Evolutionary conservation across 2,113 vertebrate species (phyloP).

Genomic region (Colius striatus): DNA sequence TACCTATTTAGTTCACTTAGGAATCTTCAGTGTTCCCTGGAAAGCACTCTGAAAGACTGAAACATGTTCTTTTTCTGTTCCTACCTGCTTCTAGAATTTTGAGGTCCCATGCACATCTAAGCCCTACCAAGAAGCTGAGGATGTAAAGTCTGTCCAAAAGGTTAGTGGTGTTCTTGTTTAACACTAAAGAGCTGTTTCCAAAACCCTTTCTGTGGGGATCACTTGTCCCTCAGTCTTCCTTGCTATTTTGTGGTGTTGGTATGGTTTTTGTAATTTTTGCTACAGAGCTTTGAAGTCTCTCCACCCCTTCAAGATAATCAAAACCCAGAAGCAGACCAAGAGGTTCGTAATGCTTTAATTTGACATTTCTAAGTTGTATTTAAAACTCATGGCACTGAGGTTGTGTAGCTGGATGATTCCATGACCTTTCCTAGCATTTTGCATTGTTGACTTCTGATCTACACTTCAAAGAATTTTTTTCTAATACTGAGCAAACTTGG

Average conservation of each 20-base stretch:
- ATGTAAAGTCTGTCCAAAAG: not conserved
- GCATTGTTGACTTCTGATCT: not conserved
- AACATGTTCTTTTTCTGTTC: not conserved
- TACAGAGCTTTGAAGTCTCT: constrained; percentile 66
- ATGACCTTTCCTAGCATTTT: not conserved
- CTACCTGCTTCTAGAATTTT: not conserved
- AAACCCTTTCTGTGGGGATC: not conserved
- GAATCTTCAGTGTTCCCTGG: not conserved
- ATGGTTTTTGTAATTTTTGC: not conserved
- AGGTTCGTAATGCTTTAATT: constrained; percentile 76
- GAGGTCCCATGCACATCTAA: not conserved
- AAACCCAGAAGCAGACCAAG: constrained; percentile 75
- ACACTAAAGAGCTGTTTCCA: not conserved
- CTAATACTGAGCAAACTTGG: not conserved
- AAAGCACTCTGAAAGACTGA: not conserved
- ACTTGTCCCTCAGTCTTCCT: not conserved
- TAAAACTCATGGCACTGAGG: fast-evolving
- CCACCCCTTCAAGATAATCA: constrained; percentile 31
- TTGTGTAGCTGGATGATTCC: not conserved
- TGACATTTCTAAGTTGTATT: not conserved
- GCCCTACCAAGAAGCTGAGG: not conserved
- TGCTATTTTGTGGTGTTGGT: not conserved
- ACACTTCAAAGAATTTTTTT: not conserved
- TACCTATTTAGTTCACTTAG: not conserved
- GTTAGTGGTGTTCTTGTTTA: not conserved